These are phyloP conservation scores for Parazoanthus atlanticus DNA, from an alignment of 92 coral and sea anemone genomes.

Conservation along the genomic window DNA sequence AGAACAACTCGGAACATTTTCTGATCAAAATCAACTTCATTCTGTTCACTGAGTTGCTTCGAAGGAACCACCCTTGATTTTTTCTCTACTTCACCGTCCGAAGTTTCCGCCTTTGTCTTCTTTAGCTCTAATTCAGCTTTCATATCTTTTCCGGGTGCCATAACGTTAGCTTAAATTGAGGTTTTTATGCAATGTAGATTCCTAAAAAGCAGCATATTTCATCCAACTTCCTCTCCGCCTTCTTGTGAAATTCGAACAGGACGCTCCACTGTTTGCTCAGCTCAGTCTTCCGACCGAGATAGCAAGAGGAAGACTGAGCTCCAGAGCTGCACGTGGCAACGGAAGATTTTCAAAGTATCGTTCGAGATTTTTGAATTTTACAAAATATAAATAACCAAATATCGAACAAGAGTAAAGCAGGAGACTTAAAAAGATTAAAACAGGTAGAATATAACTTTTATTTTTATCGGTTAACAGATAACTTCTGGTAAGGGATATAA, in stretches of 20 bases:
- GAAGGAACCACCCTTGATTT: background rate
- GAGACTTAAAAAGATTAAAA: too few relatives aligned
- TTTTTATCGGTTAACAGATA: background rate
- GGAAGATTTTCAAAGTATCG: too few relatives aligned
- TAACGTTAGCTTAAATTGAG: background rate
- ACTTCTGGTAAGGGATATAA: background rate
- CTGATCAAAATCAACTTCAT: constrained; percentile 26
- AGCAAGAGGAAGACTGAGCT: background rate
- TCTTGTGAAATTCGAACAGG: constrained; percentile 39
- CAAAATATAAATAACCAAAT: too few relatives aligned
- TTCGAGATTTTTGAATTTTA: too few relatives aligned
- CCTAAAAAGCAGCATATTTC: background rate
- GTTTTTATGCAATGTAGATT: background rate
- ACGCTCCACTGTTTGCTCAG: constrained; percentile 5
- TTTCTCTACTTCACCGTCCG: background rate
- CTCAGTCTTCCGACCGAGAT: constrained; percentile 9
- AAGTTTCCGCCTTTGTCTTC: background rate
- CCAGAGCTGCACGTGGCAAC: constrained; percentile 42
- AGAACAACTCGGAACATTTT: constrained; percentile 28
- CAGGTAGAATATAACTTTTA: background rate
- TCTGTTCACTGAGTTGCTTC: constrained; percentile 18
- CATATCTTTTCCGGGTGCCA: constrained; percentile 29
- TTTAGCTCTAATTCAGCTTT: constrained; percentile 13
- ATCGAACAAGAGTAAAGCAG: too few relatives aligned
- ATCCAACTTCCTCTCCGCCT: background rate